Base-by-base conservation (phyloP, 2,888 invertebrate genomes). In the Brachynemurus nebulosus region DNA sequence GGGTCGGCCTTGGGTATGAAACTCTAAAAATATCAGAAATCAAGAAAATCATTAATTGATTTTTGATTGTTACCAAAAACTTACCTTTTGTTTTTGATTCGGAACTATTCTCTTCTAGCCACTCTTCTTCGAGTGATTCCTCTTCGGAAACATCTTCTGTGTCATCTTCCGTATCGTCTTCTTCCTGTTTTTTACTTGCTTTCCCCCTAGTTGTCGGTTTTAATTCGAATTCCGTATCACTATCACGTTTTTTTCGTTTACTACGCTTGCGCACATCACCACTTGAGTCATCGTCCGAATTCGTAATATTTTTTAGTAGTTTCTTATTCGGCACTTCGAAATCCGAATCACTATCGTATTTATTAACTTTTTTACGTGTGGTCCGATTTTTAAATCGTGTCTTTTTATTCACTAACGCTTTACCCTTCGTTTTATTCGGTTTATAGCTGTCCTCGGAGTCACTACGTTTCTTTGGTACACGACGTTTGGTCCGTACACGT, bases 361-460 rank as follows among this genome's bases (percentile, higher is more conserved):
- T 52, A 8, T 47, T 47, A 20, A 37, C 42, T 14, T 42, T 48
- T 40, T 46, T 53, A 20, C 50, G 40, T 44, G 4, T 57, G 50
- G 3, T 55, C 51, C 55, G 50, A 42, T 42, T 49, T 47, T 43
- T 47, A 42, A 40, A 50, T 21, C 56, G 54, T 23, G 39, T 48
- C 48, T 55, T 59, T 44, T 50, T 54, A 37, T 59, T 61, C 1
- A 57, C 55, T 9, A 59, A 56, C 49, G 53, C 57, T 45, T 55
- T 60, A 8, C 57, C 56, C 39, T 60, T 63, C 4, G 59, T 57
- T 16, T 53, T 59, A 39, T 63, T 65, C 7, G 72, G 72, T 44
- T 69, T 70, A 50, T 72, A 74, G 52, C 67, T 67, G 12, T 73
- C 74, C 48, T 71, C 73, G 0, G 74, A 73, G 53, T 72, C 71